Conservation (phyloP, 2,113 vertebrate genomes). For the Leucoraja erinaceus region DNA sequence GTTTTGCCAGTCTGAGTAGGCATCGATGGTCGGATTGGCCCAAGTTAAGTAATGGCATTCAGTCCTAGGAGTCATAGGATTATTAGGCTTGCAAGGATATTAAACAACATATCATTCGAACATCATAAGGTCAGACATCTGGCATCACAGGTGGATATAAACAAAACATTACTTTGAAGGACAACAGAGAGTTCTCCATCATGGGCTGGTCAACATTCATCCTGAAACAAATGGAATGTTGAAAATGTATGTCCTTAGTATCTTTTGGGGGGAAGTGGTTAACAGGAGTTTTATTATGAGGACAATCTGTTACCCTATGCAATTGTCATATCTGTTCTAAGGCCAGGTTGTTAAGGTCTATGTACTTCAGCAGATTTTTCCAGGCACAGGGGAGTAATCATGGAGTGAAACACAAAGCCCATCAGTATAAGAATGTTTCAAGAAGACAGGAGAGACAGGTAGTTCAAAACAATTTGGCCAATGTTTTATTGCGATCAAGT, state of each 20-base stretch:
- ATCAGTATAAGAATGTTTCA: conserved; percentile 75
- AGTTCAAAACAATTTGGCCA: conserved; percentile 74
- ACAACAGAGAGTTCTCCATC: background rate
- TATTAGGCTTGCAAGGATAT: no score
- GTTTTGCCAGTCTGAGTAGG: no score
- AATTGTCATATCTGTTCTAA: conserved; percentile 67
- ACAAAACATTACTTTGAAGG: background rate
- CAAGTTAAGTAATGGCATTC: no score
- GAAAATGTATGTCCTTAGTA: background rate
- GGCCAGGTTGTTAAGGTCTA: conserved; percentile 67
- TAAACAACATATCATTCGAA: no score
- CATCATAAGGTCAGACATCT: background rate
- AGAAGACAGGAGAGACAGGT: conserved; percentile 73
- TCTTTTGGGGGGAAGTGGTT: background rate
- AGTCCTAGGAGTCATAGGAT: no score
- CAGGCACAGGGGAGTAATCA: conserved; percentile 57
- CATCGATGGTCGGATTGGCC: no score
- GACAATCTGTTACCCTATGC: conserved; percentile 60
- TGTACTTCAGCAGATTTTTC: conserved; percentile 52
- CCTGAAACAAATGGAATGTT: background rate
- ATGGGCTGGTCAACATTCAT: background rate
- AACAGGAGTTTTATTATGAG: conserved; percentile 53
- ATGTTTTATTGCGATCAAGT: conserved; percentile 68
- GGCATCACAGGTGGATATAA: background rate
- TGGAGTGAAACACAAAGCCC: conserved; percentile 68